Percentiles rank a stretch among this genome's conserved stretches.
Conservation (phyloP, 2,797 vertebrate species). For the Helostoma temminkii region DNA sequence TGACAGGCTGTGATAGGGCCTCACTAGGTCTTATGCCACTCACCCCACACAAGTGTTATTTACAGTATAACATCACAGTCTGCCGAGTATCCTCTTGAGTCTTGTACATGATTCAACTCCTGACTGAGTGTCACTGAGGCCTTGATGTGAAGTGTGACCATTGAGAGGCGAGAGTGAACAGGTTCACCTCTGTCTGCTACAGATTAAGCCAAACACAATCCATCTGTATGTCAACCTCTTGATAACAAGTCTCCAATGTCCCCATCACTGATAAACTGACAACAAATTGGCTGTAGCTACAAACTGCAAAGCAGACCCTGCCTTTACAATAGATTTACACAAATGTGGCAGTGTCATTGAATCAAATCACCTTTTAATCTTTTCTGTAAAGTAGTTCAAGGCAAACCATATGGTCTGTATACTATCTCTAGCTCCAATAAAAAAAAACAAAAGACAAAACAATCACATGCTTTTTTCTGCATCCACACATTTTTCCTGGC, state of each 20-base stretch:
- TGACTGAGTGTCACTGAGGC: slow-evolving; percentile 8
- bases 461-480: too few relatives aligned
- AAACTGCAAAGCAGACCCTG: not conserved
- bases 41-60: not conserved
- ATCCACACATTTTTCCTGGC: too few relatives aligned
- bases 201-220: slow-evolving; percentile 5
- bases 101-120: slow-evolving; percentile 14
- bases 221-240: not conserved
- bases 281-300: not conserved
- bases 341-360: not conserved
- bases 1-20: slow-evolving; percentile 28
- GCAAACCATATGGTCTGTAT: too few relatives aligned
- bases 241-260: slow-evolving; percentile 2
- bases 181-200: slow-evolving; percentile 2
- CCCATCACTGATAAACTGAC: not conserved
- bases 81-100: slow-evolving; percentile 23
- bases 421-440: too few relatives aligned
- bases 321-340: not conserved
- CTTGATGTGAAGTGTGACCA: not conserved
- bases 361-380: too few relatives aligned
- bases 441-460: too few relatives aligned
- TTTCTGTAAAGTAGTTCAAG: too few relatives aligned
- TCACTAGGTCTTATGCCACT: slow-evolving; percentile 17
- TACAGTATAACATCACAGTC: slow-evolving; percentile 11
- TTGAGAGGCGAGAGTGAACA: not conserved